Conservation (phyloP, 2,797 vertebrate genomes). For the Myoxocephalus aenaeus region DNA sequence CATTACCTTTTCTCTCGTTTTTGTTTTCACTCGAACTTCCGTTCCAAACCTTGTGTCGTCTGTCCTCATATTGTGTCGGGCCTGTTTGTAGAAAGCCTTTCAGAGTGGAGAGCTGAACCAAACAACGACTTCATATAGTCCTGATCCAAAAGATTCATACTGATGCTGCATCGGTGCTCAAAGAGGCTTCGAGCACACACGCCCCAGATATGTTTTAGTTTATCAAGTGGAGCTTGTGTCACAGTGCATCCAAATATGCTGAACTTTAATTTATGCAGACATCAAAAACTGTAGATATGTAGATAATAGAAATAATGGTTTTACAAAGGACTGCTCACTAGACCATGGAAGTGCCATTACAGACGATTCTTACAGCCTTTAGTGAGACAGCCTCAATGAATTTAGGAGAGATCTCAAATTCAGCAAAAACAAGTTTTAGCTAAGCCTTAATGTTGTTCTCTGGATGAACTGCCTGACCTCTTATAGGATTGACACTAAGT, state of each 20-base stretch:
- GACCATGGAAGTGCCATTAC: slow-evolving; percentile 82
- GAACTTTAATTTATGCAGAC: slow-evolving; percentile 70
- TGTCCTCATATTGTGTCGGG: slow-evolving; percentile 44
- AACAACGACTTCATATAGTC: slow-evolving; percentile 44
- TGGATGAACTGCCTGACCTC: slow-evolving; percentile 65
- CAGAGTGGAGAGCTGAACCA: slow-evolving; percentile 52
- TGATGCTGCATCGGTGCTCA: slow-evolving; percentile 26
- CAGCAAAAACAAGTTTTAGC: slow-evolving; percentile 70
- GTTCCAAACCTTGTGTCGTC: slow-evolving; percentile 57
- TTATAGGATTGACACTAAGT: slow-evolving; percentile 59
- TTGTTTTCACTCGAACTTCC: slow-evolving; percentile 51
- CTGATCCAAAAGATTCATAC: slow-evolving; percentile 37
- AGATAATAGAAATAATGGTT: slow-evolving; percentile 71
- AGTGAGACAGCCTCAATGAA: slow-evolving; percentile 74
- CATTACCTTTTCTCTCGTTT: slow-evolving; percentile 42
- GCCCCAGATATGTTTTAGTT: slow-evolving; percentile 10
- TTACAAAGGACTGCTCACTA: slow-evolving; percentile 71
- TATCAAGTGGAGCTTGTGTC: slow-evolving; percentile 38
- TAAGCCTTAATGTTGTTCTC: slow-evolving; percentile 73
- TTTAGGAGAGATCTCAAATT: slow-evolving; percentile 63
- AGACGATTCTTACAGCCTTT: slow-evolving; percentile 75
- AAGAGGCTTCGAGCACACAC: slow-evolving; percentile 17
- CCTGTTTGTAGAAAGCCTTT: slow-evolving; percentile 52
- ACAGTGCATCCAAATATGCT: slow-evolving; percentile 57
- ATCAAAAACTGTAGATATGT: slow-evolving; percentile 78